Base-by-base conservation (phyloP, 2,113 vertebrate species). In the Tapirus terrestris region DNA sequence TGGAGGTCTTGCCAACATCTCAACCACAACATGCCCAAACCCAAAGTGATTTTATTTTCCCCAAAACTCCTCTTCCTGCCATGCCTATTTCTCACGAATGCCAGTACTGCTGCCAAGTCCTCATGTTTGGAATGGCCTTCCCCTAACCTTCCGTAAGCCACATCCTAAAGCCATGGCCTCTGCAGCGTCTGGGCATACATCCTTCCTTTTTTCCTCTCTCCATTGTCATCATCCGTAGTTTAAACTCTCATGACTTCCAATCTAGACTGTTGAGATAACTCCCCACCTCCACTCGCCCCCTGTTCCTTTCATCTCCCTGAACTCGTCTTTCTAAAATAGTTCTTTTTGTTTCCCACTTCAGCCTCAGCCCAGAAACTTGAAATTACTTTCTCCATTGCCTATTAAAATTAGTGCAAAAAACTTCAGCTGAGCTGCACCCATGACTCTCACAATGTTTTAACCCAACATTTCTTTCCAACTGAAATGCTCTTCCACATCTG, bases 121-220 rank as follows among this genome's bases (percentile, higher is more conserved):
- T 91, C 23, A 23, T 16, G 68, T 81, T 53, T 16, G 25, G 25
- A 73, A 56, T 5, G 1, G n/a, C 12, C 39, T 81, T 56, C 31
- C 29, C 51, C 21, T 20, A 56, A 56, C 14, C 60, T 67, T 33
- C 60, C 45, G n/a, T 8, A 77, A 67, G 60, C 48, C 25, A 86
- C 73, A 13, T 58, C 25, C 20, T 25, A 6, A 5, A 39, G 61
- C 67, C n/a, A 43, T 0, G 1, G 16, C 48, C 58, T n/a, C 53
- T 2, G 43, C 14, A 29, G 27, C 1, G 2, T 5, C 25, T n/a
- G 21, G 20, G 20, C 6, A 17, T 5, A 17, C 18, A 8, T 17
- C 31, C 8, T 48, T 60, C 43, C 43, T 63, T 7, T 5, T 3
- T 25, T 17, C 33, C 67, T 31, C 11, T 31, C 48, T 25, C 8